Conservation (phyloP, 2,888 invertebrate species). For the Nasonia oneida region DNA sequence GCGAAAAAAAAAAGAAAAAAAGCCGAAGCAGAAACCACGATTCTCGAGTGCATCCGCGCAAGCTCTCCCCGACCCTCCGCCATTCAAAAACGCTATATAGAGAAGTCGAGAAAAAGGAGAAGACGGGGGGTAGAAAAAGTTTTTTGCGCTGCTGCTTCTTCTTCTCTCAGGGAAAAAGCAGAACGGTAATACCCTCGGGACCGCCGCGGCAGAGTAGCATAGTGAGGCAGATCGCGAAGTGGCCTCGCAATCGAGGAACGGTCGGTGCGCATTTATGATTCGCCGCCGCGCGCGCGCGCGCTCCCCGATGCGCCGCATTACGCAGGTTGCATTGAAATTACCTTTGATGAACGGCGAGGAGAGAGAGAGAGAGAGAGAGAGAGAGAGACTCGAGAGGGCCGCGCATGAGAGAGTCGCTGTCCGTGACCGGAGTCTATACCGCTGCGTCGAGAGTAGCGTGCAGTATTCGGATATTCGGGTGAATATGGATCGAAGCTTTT, state of each 20-base stretch:
- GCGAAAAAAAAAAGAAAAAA: background rate
- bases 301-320: background rate
- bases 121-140: constrained; percentile 13
- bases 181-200: background rate
- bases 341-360: constrained; percentile 21
- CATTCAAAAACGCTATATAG: background rate
- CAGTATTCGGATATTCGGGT: background rate
- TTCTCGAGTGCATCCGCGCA: constrained; percentile 18
- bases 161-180: background rate
- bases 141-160: constrained; percentile 4
- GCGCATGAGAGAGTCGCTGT: background rate
- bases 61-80: background rate
- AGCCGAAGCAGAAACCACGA: constrained; percentile 3
- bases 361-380: background rate
- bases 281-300: background rate
- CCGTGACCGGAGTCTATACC: background rate
- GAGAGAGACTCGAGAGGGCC: background rate
- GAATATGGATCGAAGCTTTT: background rate
- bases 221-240: background rate
- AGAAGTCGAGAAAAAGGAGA: background rate
- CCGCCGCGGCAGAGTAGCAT: background rate
- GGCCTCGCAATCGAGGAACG: constrained; percentile 6
- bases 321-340: constrained; percentile 44
- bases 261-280: constrained; percentile 26
- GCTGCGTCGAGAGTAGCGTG: no score